Base-by-base conservation (phyloP, 2,113 vertebrate species). In the Indicator maculatus region DNA sequence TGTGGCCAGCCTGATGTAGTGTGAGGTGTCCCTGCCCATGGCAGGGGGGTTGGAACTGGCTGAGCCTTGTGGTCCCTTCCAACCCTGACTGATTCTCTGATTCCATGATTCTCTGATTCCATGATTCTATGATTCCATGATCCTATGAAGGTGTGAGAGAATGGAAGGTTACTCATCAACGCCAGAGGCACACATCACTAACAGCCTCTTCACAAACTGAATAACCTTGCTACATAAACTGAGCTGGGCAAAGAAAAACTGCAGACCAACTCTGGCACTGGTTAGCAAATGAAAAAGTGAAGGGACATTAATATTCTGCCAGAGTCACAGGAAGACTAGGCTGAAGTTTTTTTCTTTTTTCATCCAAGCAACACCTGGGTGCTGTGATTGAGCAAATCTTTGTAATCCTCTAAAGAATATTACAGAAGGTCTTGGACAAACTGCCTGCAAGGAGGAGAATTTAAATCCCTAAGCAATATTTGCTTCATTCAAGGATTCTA, bases 351-450 rank as follows among this genome's bases (percentile, higher is more conserved):
- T 36, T 36, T 36, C n/a, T 88, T 92, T 72, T 53, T 72, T 53
- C 28, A 72, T 81, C 24, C 2, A 6, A 86, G 11, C 14, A 86
- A 17, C 33, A 75, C 16, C 26, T 7, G 1, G 36, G 21, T 74
- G 5, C 36, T 41, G 15, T 45, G 56, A 86, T 19, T 70, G 59
- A 44, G 44, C 16, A 74, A 44, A 16, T 36, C 52, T 89, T 88
- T 83, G 64, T 71, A 94, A 92, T 92, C 56, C 47, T 86, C 41
- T 90, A 67, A 73, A 88, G 36, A 87, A 44, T 73, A 85, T 65
- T 76, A 72, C 14, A 81, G 64, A 76, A 73, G 11, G 19, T 76
- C 30, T 76, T 82, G 66, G 39, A 77, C 1, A 4, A 87, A 50
- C 17, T 59, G n/a, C 15, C 58, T 71, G 33, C n/a, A 83, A 64